Conservation (phyloP, 2,113 vertebrate species). For the Chaenocephalus aceratus region DNA sequence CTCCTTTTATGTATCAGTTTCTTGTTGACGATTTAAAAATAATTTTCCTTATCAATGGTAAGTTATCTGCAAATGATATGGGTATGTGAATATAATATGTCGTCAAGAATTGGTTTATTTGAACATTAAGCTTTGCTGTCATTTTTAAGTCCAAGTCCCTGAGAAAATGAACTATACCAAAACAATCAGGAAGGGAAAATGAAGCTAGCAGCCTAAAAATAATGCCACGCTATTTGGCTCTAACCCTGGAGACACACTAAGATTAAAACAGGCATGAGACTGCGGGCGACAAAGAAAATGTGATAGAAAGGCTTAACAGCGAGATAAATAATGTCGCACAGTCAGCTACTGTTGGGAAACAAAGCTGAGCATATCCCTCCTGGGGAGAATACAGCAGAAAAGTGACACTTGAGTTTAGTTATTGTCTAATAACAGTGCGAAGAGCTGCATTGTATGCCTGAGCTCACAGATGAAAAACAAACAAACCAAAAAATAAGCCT, state of each 20-base stretch:
- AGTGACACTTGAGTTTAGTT: slow-evolving; percentile 15
- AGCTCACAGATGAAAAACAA: slow-evolving; percentile 20
- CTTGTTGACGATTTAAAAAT: slow-evolving; percentile 2
- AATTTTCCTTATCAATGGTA: neutral
- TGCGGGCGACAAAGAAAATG: neutral
- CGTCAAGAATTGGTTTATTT: neutral
- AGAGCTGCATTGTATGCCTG: neutral
- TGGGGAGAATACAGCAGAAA: slow-evolving; percentile 6
- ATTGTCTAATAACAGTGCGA: slow-evolving; percentile 14
- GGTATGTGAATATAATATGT: neutral
- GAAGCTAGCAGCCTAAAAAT: slow-evolving; percentile 17
- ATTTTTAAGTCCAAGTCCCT: neutral
- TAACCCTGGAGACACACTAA: neutral
- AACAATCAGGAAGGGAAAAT: neutral
- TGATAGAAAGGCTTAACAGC: neutral
- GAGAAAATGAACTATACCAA: neutral
- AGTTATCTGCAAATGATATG: slow-evolving; percentile 15
- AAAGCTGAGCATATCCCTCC: slow-evolving; percentile 28
- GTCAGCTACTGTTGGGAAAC: neutral
- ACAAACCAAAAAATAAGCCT: neutral
- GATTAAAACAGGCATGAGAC: slow-evolving; percentile 10
- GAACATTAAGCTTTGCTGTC: neutral
- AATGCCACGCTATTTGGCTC: slow-evolving; percentile 9
- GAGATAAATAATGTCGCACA: slow-evolving; percentile 10
- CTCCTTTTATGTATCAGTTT: neutral